Conservation (phyloP, 64 coral and sea anemone genomes). For the Porites australiensis region DNA sequence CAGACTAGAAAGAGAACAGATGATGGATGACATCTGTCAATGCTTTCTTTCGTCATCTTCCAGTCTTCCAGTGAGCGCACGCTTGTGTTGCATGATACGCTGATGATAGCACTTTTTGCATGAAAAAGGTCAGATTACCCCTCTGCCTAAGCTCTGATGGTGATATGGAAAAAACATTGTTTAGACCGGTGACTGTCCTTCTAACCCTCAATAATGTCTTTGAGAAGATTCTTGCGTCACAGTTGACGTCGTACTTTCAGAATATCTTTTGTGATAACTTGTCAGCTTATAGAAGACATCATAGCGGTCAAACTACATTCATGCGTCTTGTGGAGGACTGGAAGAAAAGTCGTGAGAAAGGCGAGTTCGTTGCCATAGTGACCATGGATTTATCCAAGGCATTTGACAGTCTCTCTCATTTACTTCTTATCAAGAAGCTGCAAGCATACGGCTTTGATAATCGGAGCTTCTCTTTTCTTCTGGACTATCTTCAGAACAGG, state of each 20-base stretch:
- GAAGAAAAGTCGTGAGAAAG: neutral
- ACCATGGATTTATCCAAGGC: constrained; percentile 1
- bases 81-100: too few species aligned
- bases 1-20: too few species aligned
- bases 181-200: neutral
- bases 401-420: constrained; percentile 1
- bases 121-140: too few species aligned
- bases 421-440: neutral
- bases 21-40: too few species aligned
- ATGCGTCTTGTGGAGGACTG: neutral
- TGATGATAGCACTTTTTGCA: too few species aligned
- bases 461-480: neutral
- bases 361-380: neutral
- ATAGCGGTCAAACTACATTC: neutral
- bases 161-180: neutral
- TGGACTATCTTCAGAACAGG: too few species aligned
- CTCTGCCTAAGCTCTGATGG: too few species aligned
- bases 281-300: too few species aligned
- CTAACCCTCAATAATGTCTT: neutral
- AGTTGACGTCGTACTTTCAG: neutral
- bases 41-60: too few species aligned
- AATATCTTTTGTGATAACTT: neutral
- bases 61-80: too few species aligned
- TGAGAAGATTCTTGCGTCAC: neutral
- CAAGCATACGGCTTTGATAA: neutral